Evolutionary conservation across 1,140 invertebrate genomes (phyloP).

Genomic region (Diachasma alloeum): DNA sequence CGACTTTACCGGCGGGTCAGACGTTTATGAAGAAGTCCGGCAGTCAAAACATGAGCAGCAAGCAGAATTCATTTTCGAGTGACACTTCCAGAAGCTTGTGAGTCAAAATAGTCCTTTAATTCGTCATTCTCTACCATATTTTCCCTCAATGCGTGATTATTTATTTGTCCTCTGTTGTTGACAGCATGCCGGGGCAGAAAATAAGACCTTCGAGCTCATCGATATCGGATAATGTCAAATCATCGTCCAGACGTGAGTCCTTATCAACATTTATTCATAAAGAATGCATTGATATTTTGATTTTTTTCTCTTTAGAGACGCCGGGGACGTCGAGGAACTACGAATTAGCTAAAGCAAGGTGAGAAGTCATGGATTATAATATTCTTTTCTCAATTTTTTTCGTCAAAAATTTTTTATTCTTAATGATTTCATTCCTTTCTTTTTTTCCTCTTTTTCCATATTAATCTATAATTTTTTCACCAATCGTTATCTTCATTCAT

Average conservation of each 20-base stretch:
- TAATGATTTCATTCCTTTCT: no score
- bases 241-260: slow-evolving; percentile 38
- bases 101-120: no score
- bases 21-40: slow-evolving; percentile 22
- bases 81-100: neutral
- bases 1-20: slow-evolving; percentile 2
- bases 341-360: slow-evolving; percentile 51
- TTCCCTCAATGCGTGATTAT: neutral
- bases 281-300: no score
- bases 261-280: neutral
- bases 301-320: slow-evolving; percentile 41
- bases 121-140: no score
- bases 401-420: no score
- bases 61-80: slow-evolving; percentile 3
- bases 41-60: neutral
- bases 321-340: slow-evolving; percentile 30
- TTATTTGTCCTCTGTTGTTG: neutral
- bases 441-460: no score
- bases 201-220: neutral
- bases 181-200: slow-evolving; percentile 10
- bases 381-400: neutral
- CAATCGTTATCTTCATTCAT: no score
- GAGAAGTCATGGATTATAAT: slow-evolving; percentile 27
- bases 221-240: neutral
- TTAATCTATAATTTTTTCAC: no score